Conservation (phyloP, 1,140 invertebrate species). For the Cydia amplana region DNA sequence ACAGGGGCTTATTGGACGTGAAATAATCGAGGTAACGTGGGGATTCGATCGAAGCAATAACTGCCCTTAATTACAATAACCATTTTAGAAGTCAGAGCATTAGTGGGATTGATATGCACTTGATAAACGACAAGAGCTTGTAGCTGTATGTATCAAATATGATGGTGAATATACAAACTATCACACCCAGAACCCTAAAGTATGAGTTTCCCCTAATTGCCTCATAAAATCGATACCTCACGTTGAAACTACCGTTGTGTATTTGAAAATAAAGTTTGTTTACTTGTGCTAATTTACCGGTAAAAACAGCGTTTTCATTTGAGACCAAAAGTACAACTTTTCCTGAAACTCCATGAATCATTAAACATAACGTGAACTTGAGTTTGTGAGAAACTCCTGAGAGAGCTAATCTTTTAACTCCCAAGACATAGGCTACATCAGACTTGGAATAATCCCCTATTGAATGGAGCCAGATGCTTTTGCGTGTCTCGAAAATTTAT, state of each 20-base stretch:
- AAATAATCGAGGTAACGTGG: background rate
- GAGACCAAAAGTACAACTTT: background rate
- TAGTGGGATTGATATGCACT: too few species aligned
- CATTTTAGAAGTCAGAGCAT: background rate
- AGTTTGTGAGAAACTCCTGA: background rate
- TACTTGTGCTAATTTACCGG: too few species aligned
- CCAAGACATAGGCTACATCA: conserved; percentile 25
- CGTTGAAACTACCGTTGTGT: too few species aligned
- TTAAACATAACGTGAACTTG: conserved; percentile 20
- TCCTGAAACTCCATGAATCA: background rate
- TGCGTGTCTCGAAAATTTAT: conserved; percentile 32
- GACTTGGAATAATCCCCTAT: conserved; percentile 20
- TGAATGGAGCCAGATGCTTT: conserved; percentile 28
- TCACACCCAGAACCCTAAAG: too few species aligned
- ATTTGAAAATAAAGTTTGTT: too few species aligned
- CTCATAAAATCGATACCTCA: too few species aligned
- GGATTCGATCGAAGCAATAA: conserved; percentile 3
- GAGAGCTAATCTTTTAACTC: conserved; percentile 29
- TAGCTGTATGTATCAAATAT: too few species aligned
- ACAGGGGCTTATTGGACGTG: conserved; percentile 13
- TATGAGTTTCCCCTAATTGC: too few species aligned
- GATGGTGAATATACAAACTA: too few species aligned
- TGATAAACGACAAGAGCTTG: too few species aligned
- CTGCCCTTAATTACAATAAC: background rate
- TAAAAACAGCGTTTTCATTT: background rate